phyloP scores from a whole-genome alignment of 2,113 vertebrate genomes.

The Phoenicopterus ruber region DNA sequence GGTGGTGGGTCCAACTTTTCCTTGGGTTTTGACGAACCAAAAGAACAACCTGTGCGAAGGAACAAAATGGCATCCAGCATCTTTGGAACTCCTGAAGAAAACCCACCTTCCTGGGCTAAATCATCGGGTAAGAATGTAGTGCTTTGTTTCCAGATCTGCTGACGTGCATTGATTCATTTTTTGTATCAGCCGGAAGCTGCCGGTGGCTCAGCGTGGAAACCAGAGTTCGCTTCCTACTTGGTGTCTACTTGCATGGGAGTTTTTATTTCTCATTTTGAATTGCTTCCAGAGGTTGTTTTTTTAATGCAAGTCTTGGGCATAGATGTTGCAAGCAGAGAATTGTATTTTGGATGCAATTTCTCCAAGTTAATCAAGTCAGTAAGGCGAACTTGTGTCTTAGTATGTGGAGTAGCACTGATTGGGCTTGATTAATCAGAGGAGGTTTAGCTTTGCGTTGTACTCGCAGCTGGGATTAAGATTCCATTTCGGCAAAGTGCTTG shows the following conservation, averaged over 20 bases:
- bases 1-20: slow-evolving; percentile 94
- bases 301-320: not conserved
- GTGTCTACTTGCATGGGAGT: not conserved
- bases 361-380: not conserved
- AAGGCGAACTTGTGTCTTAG: not conserved
- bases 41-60: slow-evolving; percentile 79
- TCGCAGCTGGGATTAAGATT: not conserved
- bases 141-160: not conserved
- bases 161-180: accelerated
- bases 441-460: not conserved
- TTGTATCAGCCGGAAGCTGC: not conserved
- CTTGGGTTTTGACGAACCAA: slow-evolving; percentile 85
- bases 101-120: slow-evolving; percentile 76
- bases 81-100: slow-evolving; percentile 91
- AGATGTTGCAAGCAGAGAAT: not conserved
- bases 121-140: slow-evolving; percentile 30
- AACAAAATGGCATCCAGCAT: slow-evolving; percentile 96
- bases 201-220: not conserved
- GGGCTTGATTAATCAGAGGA: not conserved
- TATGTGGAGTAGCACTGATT: not conserved
- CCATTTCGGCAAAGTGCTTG: not conserved
- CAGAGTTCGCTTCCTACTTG: accelerated
- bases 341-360: not conserved
- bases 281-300: not conserved
- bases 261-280: not conserved